These are phyloP conservation scores for Calonectris borealis DNA, from an alignment of 2,113 vertebrate species.

Conservation along the genomic window DNA sequence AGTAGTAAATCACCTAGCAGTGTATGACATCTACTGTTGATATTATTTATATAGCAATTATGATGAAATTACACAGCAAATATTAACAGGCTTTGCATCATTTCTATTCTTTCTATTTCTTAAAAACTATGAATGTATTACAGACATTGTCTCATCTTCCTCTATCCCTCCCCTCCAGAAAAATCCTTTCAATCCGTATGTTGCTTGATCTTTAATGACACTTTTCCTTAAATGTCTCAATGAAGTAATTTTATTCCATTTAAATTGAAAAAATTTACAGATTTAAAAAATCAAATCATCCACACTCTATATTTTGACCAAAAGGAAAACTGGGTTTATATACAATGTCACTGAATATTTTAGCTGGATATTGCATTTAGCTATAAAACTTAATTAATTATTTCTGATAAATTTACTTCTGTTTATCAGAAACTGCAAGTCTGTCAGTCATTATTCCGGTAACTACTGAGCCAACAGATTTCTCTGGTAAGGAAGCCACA, in stretches of 20 bases:
- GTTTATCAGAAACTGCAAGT: neutral
- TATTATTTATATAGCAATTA: neutral
- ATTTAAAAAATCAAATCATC: neutral
- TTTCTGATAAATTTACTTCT: neutral
- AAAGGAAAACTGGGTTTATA: neutral
- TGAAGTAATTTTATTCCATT: neutral
- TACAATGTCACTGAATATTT: neutral
- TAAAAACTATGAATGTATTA: neutral
- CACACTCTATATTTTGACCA: neutral
- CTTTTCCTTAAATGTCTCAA: neutral
- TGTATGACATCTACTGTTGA: neutral
- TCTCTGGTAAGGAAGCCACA: neutral
- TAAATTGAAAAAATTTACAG: neutral
- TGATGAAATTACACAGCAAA: neutral
- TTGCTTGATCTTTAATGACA: neutral
- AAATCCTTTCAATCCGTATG: neutral
- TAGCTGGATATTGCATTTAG: neutral
- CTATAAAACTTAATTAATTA: neutral
- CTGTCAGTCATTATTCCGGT: neutral
- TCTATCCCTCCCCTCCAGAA: neutral
- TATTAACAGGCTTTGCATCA: neutral
- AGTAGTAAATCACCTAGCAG: neutral
- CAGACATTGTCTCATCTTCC: neutral
- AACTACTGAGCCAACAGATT: neutral
- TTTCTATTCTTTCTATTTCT: neutral